phyloP scores from a whole-genome alignment of 1,140 invertebrate species.

The Aethina tumida region DNA sequence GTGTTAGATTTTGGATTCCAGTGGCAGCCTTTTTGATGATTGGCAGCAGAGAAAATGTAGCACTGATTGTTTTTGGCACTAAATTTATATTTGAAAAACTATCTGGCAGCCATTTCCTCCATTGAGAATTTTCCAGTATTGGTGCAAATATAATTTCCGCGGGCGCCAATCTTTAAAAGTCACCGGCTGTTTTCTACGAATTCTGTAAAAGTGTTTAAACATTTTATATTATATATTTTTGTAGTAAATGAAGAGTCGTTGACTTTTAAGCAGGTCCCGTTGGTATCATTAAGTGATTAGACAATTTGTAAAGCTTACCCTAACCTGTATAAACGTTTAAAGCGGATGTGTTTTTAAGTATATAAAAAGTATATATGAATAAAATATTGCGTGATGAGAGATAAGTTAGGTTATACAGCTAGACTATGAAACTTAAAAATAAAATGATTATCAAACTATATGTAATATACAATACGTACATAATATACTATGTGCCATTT shows the following conservation, averaged over 20 bases:
- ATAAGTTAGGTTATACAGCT: constrained; percentile 36
- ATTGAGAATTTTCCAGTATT: constrained; percentile 19
- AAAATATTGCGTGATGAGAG: constrained; percentile 36
- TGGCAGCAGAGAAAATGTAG: constrained; percentile 20
- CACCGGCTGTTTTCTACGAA: constrained; percentile 21
- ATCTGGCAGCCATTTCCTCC: constrained; percentile 13
- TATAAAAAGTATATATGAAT: constrained; percentile 35
- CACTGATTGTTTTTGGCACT: constrained; percentile 13
- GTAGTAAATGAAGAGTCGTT: constrained; percentile 22
- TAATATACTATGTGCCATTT: constrained; percentile 41
- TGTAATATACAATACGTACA: constrained; percentile 40
- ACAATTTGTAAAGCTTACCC: constrained; percentile 31
- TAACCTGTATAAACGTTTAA: constrained; percentile 34
- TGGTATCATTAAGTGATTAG: constrained; percentile 20
- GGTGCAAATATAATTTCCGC: constrained; percentile 17
- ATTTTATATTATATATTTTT: constrained; percentile 33
- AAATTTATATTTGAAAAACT: constrained; percentile 11
- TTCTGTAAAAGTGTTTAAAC: constrained; percentile 26
- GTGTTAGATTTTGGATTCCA: constrained; percentile 19
- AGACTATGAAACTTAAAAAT: constrained; percentile 33
- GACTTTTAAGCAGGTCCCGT: constrained; percentile 19
- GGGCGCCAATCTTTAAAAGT: constrained; percentile 17
- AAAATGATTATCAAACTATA: constrained; percentile 37
- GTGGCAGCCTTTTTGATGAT: constrained; percentile 18
- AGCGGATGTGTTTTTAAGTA: constrained; percentile 36